Evolutionary conservation across 2,113 vertebrate genomes (phyloP), one percentile per base, ranked within the genome.

Genomic region (Pholis gunnellus): DNA sequence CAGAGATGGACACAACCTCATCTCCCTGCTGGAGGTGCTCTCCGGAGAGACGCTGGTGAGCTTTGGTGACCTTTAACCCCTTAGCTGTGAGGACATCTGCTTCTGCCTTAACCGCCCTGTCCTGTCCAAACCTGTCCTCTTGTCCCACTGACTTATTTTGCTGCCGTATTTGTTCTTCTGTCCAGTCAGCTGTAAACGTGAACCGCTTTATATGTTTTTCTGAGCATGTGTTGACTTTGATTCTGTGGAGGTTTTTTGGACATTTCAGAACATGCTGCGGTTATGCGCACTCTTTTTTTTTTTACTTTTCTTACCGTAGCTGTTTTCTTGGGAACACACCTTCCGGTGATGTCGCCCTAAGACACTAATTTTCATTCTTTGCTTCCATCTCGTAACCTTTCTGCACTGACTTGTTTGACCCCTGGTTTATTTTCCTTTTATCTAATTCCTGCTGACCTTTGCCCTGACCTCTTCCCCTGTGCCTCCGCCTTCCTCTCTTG

Each of bases 1-100:
- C 81, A 93, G 97, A 11, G 97, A 99, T 95, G 98, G 98, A 87
- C 97, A 99, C 96, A 99, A 97, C 91, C 97, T 99, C 90, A 98
- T 99, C 95, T 99, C 97, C 2, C 95, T 99, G 88, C 96, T 99
- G 95, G 98, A 99, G 93, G 97, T 99, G 81, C 97, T 99, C 84
- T 99, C 98, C 0, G 98, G 97, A 85, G 97, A 98, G 89, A 98
- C 96, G 0, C 95, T 99, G 97, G 97, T 97, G 89, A 94, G 97
- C 86, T 1, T 6, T 0, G 46, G 34, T 75, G 44, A 65, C 69
- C 70, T 78, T 70, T 78, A 50, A 82, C 82, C 29, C 74, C 34
- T 73, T 20, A 20, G 20, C 67, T 52, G 9, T 46, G 0, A 42
- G 57, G 67, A 87, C 54, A 22, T 36, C 60, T 1, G 48, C 68